Evolutionary conservation across 2,113 vertebrate genomes (phyloP), one percentile per base, ranked within the genome.

Genomic region (Corapipo altera): DNA sequence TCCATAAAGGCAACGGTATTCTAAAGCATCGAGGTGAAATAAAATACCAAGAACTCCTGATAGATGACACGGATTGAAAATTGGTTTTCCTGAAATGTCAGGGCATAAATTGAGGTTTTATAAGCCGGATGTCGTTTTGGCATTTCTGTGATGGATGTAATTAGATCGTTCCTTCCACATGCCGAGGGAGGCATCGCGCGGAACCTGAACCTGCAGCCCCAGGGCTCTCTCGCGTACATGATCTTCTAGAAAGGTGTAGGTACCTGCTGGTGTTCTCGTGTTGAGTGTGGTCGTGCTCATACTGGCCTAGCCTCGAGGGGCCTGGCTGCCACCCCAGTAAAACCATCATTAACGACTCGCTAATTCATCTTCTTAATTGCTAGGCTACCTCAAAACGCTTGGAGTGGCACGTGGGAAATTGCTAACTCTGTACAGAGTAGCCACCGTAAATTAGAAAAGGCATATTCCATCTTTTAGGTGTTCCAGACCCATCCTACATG

Each of bases 81-180:
- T 57, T 43, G 72, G 14, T 69, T 94, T 93, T 92, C 80, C 54
- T 54, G 85, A 86, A 91, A 92, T 72, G 69, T 90, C 75, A 88
- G 72, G 76, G 62, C 78, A 39, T 88, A 85, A 82, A 61, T 72
- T 52, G 61, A 94, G 65, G 55, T 71, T 94, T 95, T 74, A 87
- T 92, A 77, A 78, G 64, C 39, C 13, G 10, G 69, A 52, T 18
- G 15, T 55, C 3, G 0, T 67, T 71, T 65, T 81, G 83, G 65
- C 32, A 8, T 89, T 91, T 86, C 65, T 72, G 75, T 70, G 75
- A 74, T 84, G 62, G 77, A 54, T 86, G 73, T 66, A 71, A 61
- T 93, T 69, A 57, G 83, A 67, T 92, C 1, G 8, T 73, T 91
- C 80, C 76, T 65, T 93, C 76, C 46, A 3, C 30, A 0, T 4